A percentile compares a stretch with the other conserved stretches of the same genome.
These are phyloP conservation scores for Fragum sueziense DNA, from an alignment of 2,888 invertebrate species.

Conservation along the genomic window DNA sequence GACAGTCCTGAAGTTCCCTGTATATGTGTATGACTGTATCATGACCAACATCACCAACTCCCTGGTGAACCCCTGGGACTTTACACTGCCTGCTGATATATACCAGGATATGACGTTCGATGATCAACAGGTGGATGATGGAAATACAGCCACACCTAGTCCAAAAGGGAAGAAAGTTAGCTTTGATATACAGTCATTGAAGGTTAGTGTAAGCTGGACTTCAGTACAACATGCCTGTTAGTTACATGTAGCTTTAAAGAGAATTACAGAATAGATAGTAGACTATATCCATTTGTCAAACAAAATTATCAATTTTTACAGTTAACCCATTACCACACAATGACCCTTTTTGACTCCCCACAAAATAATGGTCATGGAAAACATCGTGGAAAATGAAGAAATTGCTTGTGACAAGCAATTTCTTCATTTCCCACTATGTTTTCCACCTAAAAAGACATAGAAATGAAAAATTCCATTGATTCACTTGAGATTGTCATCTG, in stretches of 20 bases:
- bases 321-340: too few species aligned
- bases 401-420: background rate
- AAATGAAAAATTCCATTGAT: too few species aligned
- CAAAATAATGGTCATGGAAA: background rate
- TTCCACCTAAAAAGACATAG: too few species aligned
- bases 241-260: too few species aligned
- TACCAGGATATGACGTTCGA: constrained; percentile 79
- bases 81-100: constrained; percentile 71
- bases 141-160: constrained; percentile 10
- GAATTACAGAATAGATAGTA: too few species aligned
- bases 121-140: constrained; percentile 45
- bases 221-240: too few species aligned
- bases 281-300: too few species aligned
- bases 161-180: constrained; percentile 57
- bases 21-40: constrained; percentile 88
- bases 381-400: background rate
- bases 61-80: constrained; percentile 76
- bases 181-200: constrained; percentile 49
- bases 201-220: constrained; percentile 41
- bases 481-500: too few species aligned
- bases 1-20: constrained; percentile 82
- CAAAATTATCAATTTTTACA: too few species aligned
- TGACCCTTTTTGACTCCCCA: too few species aligned
- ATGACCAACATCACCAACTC: constrained; percentile 84
- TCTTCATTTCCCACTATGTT: background rate